Evolutionary conservation across 2,113 vertebrate genomes (phyloP).

Genomic region (Halichoeres trimaculatus): DNA sequence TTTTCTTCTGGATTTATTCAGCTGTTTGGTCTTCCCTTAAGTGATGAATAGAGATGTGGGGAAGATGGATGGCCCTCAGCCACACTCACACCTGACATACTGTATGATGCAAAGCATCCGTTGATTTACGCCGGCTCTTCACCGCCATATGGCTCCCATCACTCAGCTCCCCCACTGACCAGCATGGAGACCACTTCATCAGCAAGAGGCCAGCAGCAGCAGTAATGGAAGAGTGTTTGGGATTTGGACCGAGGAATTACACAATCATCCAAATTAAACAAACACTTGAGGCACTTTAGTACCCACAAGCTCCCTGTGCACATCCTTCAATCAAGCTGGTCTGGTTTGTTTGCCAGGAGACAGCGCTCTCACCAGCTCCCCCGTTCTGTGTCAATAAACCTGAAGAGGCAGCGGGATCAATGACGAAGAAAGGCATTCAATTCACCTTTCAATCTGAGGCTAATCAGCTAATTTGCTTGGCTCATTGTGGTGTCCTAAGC

Average conservation of each 20-base stretch:
- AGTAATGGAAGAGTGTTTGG: background rate
- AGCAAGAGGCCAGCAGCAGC: constrained; percentile 41
- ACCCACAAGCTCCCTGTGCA: background rate
- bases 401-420: constrained; percentile 64
- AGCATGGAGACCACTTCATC: constrained; percentile 56
- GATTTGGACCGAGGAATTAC: constrained; percentile 24
- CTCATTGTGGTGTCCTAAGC: constrained; percentile 61
- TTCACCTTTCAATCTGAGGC: constrained; percentile 68
- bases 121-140: constrained; percentile 64
- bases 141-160: constrained; percentile 56
- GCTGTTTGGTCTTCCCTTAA: constrained; percentile 52
- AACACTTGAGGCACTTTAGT: constrained; percentile 12
- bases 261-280: constrained; percentile 53
- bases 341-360: constrained; percentile 57
- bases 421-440: constrained; percentile 68
- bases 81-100: constrained; percentile 56
- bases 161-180: constrained; percentile 55
- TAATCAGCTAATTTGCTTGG: constrained; percentile 77
- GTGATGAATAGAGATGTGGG: constrained; percentile 68
- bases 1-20: constrained; percentile 63
- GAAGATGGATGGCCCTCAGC: constrained; percentile 52
- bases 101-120: constrained; percentile 61
- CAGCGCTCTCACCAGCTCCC: constrained; percentile 14
- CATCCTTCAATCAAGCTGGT: constrained; percentile 22
- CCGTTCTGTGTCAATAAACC: constrained; percentile 62